Evolutionary conservation across 2,797 vertebrate genomes (phyloP), one percentile per base, ranked within the genome.

Genomic region (Streptopelia turtur): DNA sequence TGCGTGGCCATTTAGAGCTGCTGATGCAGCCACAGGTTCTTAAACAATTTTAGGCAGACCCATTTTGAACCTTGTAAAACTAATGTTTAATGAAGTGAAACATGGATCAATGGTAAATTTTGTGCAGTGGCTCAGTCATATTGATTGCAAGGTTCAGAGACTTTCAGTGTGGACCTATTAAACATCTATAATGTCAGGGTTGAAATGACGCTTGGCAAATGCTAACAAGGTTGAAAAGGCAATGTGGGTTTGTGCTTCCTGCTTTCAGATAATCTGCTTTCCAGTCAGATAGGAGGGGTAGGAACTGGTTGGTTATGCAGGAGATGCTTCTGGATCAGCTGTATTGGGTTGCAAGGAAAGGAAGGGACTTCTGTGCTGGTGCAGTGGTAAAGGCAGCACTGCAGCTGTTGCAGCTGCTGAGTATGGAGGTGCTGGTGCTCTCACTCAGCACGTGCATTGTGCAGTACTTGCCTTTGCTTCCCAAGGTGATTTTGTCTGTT

Each of bases 131-230:
- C 72, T 90, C 43, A 47, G 31, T 39, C 2, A 2, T 83, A 92
- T 82, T 83, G 91, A 91, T 89, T 64, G 63, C 75, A 95, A n/a
- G 49, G 78, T 89, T 96, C 83, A 68, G 65, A 91, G 70, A 53
- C 69, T 84, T 89, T 52, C 7, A 21, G 70, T 43, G 60, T 63
- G 84, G 70, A 43, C 50, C 37, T 60, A 13, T 77, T 90, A 93
- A 89, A 83, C 41, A 57, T 37, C 50, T 63, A 13, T 50, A 68
- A 52, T 28, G 75, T 56, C 50, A 22, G 39, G 31, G 16, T 24
- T 94, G 68, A 84, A 83, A 47, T 33, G 43, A 39, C 0, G 16
- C 64, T 79, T 90, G 49, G 47, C 60, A 87, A 94, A 64, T 27
- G 81, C 63, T 90, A 93, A 89, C 75, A 17, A 89, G 77, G 77